phyloP scores from a whole-genome alignment of 2,797 vertebrate genomes.

The Cynodonichthys magdalenae region DNA sequence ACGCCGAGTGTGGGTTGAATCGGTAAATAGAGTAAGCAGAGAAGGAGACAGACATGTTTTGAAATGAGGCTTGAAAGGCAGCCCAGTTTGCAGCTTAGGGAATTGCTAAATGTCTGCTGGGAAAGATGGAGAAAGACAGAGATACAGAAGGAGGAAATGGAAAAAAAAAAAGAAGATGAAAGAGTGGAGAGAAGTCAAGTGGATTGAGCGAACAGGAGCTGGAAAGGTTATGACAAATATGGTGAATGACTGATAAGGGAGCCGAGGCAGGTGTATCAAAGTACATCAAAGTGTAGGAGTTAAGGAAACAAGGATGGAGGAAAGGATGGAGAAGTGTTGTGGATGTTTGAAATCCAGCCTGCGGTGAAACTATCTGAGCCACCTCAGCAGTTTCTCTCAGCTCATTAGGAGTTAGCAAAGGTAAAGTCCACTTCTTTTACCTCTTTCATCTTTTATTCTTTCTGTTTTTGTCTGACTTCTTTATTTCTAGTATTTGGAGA shows the following conservation, averaged over 20 bases:
- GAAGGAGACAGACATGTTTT: slow-evolving; percentile 65
- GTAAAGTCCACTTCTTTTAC: slow-evolving; percentile 37
- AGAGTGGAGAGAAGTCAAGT: slow-evolving; percentile 35
- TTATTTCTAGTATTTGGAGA: background rate
- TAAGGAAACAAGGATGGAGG: slow-evolving; percentile 14
- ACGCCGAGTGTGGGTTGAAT: slow-evolving; percentile 65
- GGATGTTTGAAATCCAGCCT: slow-evolving; percentile 48
- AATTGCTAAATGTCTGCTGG: slow-evolving; percentile 68
- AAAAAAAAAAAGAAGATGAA: slow-evolving; percentile 45
- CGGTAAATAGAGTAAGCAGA: slow-evolving; percentile 63
- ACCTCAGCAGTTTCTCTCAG: slow-evolving; percentile 50
- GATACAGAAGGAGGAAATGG: slow-evolving; percentile 16
- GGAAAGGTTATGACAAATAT: slow-evolving; percentile 45
- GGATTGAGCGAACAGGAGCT: slow-evolving; percentile 48
- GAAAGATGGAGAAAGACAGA: slow-evolving; percentile 41
- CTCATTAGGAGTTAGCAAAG: slow-evolving; percentile 57
- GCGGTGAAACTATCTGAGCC: slow-evolving; percentile 44
- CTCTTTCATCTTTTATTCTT: slow-evolving; percentile 51
- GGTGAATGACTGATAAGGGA: slow-evolving; percentile 12
- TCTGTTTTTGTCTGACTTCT: slow-evolving; percentile 10
- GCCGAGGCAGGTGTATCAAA: slow-evolving; percentile 14
- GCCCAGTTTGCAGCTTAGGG: slow-evolving; percentile 68
- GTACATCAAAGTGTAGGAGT: slow-evolving; percentile 15
- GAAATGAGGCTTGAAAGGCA: slow-evolving; percentile 74
- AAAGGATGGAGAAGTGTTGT: slow-evolving; percentile 7